A percentile compares a stretch with the other conserved stretches of the same genome.
Conservation (phyloP, 2,888 invertebrate species). For the Julus scanicus region DNA sequence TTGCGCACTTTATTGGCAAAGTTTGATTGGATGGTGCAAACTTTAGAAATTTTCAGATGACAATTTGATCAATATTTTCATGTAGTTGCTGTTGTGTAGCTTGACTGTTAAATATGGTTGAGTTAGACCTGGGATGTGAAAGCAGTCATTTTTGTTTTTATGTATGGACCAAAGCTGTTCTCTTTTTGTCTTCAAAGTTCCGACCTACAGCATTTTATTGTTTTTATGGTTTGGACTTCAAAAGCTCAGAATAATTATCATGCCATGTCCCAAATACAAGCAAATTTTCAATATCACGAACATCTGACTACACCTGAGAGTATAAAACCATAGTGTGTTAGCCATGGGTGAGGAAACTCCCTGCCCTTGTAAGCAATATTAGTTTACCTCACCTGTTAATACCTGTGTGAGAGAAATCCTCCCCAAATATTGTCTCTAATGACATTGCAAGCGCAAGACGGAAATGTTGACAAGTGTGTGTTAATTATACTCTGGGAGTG, state of each 20-base stretch:
- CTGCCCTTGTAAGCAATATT: background rate
- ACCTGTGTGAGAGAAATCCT: background rate
- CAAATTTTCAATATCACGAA: background rate
- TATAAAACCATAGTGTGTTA: background rate
- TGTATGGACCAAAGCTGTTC: too few relatives aligned
- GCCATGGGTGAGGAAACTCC: background rate
- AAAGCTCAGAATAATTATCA: background rate
- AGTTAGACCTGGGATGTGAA: too few relatives aligned
- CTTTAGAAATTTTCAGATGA: background rate
- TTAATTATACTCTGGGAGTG: background rate
- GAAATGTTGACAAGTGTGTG: constrained; percentile 32
- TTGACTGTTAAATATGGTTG: too few relatives aligned
- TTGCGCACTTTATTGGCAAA: background rate
- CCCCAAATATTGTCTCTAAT: constrained; percentile 37
- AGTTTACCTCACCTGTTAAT: constrained; percentile 30
- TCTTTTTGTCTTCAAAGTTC: too few relatives aligned
- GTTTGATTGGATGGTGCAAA: background rate
- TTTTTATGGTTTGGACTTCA: too few relatives aligned
- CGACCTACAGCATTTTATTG: too few relatives aligned
- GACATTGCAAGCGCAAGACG: background rate
- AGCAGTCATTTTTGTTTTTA: too few relatives aligned
- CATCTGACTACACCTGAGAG: background rate
- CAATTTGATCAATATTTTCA: background rate
- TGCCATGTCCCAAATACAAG: background rate
- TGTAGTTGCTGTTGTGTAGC: too few relatives aligned